These are phyloP conservation scores for Coelinius sp. DNA, from an alignment of 2,888 invertebrate genomes.

Conservation along the genomic window DNA sequence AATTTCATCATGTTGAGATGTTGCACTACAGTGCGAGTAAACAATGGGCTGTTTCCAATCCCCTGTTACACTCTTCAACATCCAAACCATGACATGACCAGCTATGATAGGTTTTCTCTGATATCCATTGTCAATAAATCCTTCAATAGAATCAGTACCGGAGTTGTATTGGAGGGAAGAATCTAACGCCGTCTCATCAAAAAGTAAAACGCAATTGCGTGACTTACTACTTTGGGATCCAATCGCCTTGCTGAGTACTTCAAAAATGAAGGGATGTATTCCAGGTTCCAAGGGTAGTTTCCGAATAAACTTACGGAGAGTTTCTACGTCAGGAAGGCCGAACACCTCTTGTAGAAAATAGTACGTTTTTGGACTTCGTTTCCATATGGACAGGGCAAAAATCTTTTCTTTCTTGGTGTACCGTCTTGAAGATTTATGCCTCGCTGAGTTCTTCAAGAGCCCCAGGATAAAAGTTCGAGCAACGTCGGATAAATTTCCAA, in stretches of 20 bases:
- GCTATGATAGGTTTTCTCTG: slow-evolving; percentile 43
- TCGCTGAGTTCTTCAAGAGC: too few species aligned
- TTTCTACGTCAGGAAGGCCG: not conserved
- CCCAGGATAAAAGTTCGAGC: too few species aligned
- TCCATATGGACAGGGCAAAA: not conserved
- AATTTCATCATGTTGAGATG: not conserved
- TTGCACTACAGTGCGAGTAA: slow-evolving; percentile 34
- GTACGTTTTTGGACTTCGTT: not conserved
- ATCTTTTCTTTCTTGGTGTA: not conserved
- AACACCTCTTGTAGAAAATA: not conserved
- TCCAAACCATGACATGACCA: slow-evolving; percentile 51
- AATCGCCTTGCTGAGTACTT: not conserved
- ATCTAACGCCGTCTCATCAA: slow-evolving; percentile 52
- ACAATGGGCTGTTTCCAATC: slow-evolving; percentile 52
- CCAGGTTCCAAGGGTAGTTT: not conserved
- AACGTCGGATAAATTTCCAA: too few species aligned
- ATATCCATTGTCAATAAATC: slow-evolving; percentile 49
- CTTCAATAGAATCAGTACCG: slow-evolving; percentile 47
- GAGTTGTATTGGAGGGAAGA: slow-evolving; percentile 47
- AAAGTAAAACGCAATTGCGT: slow-evolving; percentile 49
- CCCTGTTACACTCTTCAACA: slow-evolving; percentile 48
- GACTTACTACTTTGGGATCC: not conserved
- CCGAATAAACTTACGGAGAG: not conserved
- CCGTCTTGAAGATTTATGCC: not conserved
- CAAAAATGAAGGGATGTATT: not conserved